Evolutionary conservation across 1,140 invertebrate genomes (phyloP).

Genomic region (Ips nitidus): DNA sequence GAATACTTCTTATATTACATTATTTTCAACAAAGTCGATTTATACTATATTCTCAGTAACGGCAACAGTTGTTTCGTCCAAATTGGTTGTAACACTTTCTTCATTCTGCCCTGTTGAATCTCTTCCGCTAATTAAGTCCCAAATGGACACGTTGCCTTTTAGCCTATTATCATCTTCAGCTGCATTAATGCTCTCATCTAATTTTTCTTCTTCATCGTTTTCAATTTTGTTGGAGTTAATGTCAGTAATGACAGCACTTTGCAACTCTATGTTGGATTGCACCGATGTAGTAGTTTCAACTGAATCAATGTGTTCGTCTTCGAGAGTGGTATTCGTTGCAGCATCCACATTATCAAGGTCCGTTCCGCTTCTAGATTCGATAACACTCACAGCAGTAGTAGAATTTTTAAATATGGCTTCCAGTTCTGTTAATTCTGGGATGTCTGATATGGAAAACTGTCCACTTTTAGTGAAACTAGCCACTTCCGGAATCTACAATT

Average conservation of each 20-base stretch:
- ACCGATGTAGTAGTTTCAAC: neutral
- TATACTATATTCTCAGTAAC: no score
- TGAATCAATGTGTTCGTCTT: neutral
- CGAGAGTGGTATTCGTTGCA: neutral
- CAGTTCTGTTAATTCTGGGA: slow-evolving; percentile 2
- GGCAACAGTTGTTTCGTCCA: no score
- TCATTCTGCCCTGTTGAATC: no score
- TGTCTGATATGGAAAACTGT: neutral
- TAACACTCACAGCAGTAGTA: neutral
- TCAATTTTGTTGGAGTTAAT: neutral
- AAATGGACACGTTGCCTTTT: neutral
- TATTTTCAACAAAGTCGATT: no score
- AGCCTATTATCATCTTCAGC: no score
- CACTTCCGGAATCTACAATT: slow-evolving; percentile 11
- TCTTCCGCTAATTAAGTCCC: neutral
- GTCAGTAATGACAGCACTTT: neutral
- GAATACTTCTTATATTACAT: no score
- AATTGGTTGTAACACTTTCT: no score
- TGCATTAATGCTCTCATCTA: no score
- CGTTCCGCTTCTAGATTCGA: neutral
- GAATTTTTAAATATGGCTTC: slow-evolving; percentile 7
- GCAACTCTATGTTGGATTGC: neutral
- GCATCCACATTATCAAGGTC: neutral
- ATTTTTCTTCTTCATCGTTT: no score
- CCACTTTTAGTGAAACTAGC: slow-evolving; percentile 1